A percentile compares a stretch with the other conserved stretches of the same genome.
Evolutionary conservation across 2,797 vertebrate genomes (phyloP).

Genomic region (Staurois parvus): DNA sequence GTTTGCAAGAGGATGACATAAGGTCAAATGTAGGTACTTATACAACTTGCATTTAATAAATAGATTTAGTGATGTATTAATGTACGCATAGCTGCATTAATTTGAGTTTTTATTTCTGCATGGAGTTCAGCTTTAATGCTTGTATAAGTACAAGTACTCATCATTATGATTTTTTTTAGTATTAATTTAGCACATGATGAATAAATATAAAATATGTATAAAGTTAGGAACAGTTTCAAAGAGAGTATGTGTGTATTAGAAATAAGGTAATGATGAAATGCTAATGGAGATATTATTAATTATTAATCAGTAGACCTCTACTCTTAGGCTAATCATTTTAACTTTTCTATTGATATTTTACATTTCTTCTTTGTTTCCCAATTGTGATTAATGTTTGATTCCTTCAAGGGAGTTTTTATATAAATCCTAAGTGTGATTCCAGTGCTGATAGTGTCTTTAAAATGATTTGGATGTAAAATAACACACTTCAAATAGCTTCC

Average conservation of each 20-base stretch:
- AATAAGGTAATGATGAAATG: not conserved
- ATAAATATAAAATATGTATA: no score
- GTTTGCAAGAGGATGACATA: no score
- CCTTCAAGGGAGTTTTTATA: not conserved
- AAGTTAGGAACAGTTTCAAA: no score
- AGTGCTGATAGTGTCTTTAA: conserved; percentile 6
- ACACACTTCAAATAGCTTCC: not conserved
- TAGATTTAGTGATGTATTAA: no score
- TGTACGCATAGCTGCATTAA: no score
- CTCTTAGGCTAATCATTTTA: not conserved
- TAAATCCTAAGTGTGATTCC: not conserved
- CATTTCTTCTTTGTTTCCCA: not conserved
- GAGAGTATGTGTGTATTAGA: not conserved
- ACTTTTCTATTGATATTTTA: not conserved
- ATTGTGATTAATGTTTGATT: not conserved
- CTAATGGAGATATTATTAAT: not conserved
- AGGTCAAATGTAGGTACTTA: no score
- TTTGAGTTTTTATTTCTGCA: no score
- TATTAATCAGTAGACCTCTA: not conserved
- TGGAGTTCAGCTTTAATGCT: no score
- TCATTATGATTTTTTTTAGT: no score
- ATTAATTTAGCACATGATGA: no score
- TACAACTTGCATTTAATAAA: no score
- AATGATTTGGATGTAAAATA: not conserved
- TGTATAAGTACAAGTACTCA: no score